phyloP scores from a whole-genome alignment of 2,113 vertebrate species.

The Hoplias malabaricus region DNA sequence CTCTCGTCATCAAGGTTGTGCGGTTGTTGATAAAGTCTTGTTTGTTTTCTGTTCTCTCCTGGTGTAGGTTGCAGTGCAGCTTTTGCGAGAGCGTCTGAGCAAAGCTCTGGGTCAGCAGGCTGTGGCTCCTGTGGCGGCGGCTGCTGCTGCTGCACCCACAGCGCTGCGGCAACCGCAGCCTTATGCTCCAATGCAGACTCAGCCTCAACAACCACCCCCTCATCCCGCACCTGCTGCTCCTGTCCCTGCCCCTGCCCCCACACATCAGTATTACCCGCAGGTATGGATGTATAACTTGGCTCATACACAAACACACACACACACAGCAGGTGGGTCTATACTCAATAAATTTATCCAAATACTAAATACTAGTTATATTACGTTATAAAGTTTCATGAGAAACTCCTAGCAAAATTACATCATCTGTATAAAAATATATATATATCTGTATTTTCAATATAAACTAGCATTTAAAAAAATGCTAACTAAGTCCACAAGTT shows the following conservation, averaged over 20 bases:
- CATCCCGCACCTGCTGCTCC: slow-evolving; percentile 40
- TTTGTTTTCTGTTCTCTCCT: neutral
- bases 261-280: slow-evolving; percentile 72
- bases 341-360: no score
- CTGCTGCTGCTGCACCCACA: slow-evolving; percentile 56
- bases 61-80: slow-evolving; percentile 76
- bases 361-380: no score
- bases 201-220: slow-evolving; percentile 29
- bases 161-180: slow-evolving; percentile 57
- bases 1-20: neutral
- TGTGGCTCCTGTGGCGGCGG: slow-evolving; percentile 45
- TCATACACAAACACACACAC: neutral
- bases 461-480: no score
- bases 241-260: no score
- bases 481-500: no score
- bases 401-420: no score
- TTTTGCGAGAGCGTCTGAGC: slow-evolving; percentile 84
- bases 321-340: no score
- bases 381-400: no score
- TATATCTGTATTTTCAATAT: no score
- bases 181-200: slow-evolving; percentile 60
- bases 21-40: neutral
- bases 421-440: no score
- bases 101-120: slow-evolving; percentile 82
- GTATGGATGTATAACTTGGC: slow-evolving; percentile 60